These are phyloP conservation scores for Hyphantria cunea DNA, from an alignment of 1,140 invertebrate genomes.

Conservation along the genomic window DNA sequence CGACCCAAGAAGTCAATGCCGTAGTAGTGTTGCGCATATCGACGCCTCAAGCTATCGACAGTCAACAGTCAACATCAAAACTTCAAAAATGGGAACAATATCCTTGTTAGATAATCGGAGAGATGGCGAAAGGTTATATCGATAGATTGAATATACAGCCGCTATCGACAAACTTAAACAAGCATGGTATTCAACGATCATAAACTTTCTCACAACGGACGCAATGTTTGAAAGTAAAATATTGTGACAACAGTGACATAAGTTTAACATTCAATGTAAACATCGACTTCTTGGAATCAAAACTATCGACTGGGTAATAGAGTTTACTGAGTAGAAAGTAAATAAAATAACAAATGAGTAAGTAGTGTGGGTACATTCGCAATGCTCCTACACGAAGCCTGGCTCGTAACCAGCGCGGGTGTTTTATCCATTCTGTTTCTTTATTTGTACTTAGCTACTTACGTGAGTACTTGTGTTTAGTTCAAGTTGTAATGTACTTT, in stretches of 20 bases:
- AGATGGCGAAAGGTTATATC: conserved; percentile 9
- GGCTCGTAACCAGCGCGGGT: conserved; percentile 46
- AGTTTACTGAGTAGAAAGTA: conserved; percentile 72
- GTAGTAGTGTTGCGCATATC: conserved; percentile 52
- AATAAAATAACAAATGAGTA: conserved; percentile 72
- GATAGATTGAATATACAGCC: conserved; percentile 14
- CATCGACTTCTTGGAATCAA: conserved; percentile 72
- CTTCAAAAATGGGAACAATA: conserved; percentile 13
- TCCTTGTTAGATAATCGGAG: neutral
- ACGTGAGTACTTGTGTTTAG: conserved; percentile 49
- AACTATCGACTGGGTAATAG: conserved; percentile 72
- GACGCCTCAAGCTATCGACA: conserved; percentile 29
- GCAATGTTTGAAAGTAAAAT: conserved; percentile 59
- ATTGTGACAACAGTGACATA: conserved; percentile 68
- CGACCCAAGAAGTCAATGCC: conserved; percentile 47
- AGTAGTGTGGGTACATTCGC: conserved; percentile 55
- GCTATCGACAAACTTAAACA: conserved; percentile 28
- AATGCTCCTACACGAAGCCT: conserved; percentile 38
- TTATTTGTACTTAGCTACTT: conserved; percentile 62
- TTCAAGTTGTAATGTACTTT: conserved; percentile 55
- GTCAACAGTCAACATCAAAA: conserved; percentile 9
- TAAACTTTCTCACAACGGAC: conserved; percentile 66
- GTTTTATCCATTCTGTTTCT: conserved; percentile 58
- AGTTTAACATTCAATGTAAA: conserved; percentile 70
- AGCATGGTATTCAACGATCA: conserved; percentile 33